A percentile compares a stretch with the other conserved stretches of the same genome.
Conservation (phyloP, 2,797 vertebrate species). For the Myotis myotis region DNA sequence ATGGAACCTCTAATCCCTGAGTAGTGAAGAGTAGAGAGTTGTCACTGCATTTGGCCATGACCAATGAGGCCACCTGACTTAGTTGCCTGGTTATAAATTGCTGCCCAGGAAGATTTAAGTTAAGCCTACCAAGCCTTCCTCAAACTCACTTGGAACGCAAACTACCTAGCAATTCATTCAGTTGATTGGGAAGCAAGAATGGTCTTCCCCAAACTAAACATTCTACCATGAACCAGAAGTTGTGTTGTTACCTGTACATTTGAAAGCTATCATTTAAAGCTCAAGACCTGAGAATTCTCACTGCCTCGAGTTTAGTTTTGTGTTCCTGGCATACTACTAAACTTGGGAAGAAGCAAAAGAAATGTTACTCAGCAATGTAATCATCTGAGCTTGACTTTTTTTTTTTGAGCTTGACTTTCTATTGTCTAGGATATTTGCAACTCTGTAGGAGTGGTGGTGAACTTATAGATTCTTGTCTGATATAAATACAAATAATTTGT, state of each 20-base stretch:
- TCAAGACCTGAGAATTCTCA: background rate
- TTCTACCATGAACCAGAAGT: background rate
- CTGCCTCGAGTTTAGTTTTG: background rate
- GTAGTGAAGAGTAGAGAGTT: background rate
- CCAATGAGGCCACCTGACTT: background rate
- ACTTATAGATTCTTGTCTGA: background rate
- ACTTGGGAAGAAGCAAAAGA: background rate
- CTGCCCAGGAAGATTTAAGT: background rate
- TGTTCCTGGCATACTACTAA: background rate
- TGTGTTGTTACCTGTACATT: background rate
- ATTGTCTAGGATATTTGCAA: background rate
- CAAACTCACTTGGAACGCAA: background rate
- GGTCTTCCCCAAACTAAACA: background rate
- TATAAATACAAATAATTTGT: background rate
- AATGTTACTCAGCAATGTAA: background rate
- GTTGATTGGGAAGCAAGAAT: background rate
- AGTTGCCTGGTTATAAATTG: background rate
- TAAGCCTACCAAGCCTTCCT: background rate
- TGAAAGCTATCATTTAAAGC: constrained; percentile 8
- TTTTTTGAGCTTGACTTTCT: background rate
- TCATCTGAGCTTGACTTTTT: too few relatives aligned
- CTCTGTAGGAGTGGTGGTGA: background rate
- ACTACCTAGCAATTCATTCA: background rate
- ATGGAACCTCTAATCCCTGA: background rate
- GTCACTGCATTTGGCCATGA: background rate